These are phyloP conservation scores for Stenolophus ochropezus DNA, from an alignment of 2,888 invertebrate species.

Conservation along the genomic window DNA sequence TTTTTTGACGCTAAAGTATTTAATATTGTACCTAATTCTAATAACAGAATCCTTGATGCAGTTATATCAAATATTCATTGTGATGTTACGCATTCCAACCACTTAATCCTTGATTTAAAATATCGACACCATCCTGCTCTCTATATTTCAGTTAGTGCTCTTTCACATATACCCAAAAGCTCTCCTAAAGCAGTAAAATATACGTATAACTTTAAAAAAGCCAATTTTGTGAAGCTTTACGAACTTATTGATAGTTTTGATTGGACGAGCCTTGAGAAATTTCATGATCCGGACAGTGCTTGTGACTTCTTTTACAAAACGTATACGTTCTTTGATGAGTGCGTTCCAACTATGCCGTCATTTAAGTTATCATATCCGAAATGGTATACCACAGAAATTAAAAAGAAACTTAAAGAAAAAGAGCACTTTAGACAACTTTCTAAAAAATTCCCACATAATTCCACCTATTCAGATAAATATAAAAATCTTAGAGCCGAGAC, in stretches of 20 bases:
- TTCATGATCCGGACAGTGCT: not conserved
- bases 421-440: not conserved
- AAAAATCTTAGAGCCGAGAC: too few relatives aligned
- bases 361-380: not conserved
- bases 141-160: not conserved
- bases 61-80: not conserved
- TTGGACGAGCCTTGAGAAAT: not conserved
- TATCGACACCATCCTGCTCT: not conserved
- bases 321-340: not conserved
- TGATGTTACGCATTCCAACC: not conserved
- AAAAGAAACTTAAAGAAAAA: not conserved
- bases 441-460: constrained; percentile 51
- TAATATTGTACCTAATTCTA: not conserved
- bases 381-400: not conserved
- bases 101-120: not conserved
- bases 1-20: not conserved
- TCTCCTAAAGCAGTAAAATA: not conserved
- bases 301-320: not conserved
- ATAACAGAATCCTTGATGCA: not conserved
- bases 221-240: not conserved
- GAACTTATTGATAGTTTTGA: not conserved
- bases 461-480: too few relatives aligned
- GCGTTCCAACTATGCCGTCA: not conserved
- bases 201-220: not conserved
- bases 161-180: not conserved